Evolutionary conservation across 1,140 invertebrate genomes (phyloP).

Genomic region (Dryas iulia): DNA sequence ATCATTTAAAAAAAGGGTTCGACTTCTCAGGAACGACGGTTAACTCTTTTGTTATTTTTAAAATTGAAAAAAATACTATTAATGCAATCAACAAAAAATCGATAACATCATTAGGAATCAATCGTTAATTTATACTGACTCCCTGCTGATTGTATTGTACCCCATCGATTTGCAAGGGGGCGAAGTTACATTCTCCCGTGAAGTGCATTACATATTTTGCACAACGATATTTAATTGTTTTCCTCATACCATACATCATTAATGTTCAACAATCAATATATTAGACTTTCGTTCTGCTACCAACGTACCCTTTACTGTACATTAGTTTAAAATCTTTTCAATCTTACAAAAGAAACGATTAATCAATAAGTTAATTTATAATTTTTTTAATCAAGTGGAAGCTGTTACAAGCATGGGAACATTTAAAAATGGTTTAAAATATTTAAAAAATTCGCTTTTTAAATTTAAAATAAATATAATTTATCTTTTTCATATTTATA

Average conservation of each 20-base stretch:
- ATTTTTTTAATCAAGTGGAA: too few species aligned
- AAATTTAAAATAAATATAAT: too few species aligned
- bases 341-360: constrained; percentile 40
- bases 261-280: constrained; percentile 58
- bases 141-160: constrained; percentile 48
- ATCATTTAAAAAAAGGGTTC: constrained; percentile 34
- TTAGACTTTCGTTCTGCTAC: constrained; percentile 68
- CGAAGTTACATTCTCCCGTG: constrained; percentile 36
- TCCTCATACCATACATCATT: constrained; percentile 42
- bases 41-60: constrained; percentile 59
- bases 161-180: constrained; percentile 46
- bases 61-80: constrained; percentile 36
- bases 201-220: constrained; percentile 49
- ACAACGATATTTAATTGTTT: constrained; percentile 66
- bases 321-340: constrained; percentile 42
- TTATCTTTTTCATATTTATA: too few species aligned
- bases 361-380: constrained; percentile 43
- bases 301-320: constrained; percentile 27
- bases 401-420: too few species aligned
- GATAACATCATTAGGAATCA: constrained; percentile 72
- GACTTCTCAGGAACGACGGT: constrained; percentile 43
- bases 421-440: too few species aligned
- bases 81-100: constrained; percentile 54
- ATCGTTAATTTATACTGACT: constrained; percentile 45
- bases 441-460: too few species aligned